Percentiles rank a stretch among this genome's conserved stretches.
Conservation (phyloP, 2,113 vertebrate species). For the Amia ocellicauda region DNA sequence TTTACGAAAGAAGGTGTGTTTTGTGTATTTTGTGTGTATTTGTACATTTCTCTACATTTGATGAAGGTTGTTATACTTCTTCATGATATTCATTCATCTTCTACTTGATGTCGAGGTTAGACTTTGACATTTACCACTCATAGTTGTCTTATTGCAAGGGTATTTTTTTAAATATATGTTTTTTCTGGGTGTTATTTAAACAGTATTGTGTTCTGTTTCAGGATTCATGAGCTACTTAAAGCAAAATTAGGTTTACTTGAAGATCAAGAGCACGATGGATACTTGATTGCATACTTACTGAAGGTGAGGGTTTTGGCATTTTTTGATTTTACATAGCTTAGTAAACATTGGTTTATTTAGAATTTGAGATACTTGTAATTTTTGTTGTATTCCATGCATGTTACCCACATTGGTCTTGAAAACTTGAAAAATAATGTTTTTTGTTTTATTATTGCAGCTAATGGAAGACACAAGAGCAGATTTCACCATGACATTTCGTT, state of each 20-base stretch:
- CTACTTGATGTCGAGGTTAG: not conserved
- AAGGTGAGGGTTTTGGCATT: constrained; percentile 50
- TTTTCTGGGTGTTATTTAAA: constrained; percentile 18
- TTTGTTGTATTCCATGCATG: too few species aligned
- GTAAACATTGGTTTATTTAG: too few species aligned
- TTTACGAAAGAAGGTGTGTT: constrained; percentile 64
- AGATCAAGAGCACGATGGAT: constrained; percentile 51
- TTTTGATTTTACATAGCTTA: too few species aligned
- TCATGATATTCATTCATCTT: not conserved
- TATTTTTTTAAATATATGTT: not conserved
- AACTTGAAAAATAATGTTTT: too few species aligned
- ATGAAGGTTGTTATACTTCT: constrained; percentile 4
- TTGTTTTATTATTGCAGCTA: too few species aligned
- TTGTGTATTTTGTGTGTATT: constrained; percentile 10
- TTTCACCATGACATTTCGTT: constrained; percentile 76
- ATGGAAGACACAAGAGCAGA: constrained; percentile 72
- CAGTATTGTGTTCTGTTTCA: constrained; percentile 42
- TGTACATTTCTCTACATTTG: not conserved
- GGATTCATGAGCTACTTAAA: constrained; percentile 71
- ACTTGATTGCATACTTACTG: constrained; percentile 68
- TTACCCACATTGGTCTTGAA: too few species aligned
- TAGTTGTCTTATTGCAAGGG: not conserved
- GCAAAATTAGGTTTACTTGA: constrained; percentile 70
- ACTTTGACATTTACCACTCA: not conserved
- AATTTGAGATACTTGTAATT: too few species aligned